Base-by-base conservation (phyloP, 2,797 vertebrate genomes). In the Syndactyla subalaris region DNA sequence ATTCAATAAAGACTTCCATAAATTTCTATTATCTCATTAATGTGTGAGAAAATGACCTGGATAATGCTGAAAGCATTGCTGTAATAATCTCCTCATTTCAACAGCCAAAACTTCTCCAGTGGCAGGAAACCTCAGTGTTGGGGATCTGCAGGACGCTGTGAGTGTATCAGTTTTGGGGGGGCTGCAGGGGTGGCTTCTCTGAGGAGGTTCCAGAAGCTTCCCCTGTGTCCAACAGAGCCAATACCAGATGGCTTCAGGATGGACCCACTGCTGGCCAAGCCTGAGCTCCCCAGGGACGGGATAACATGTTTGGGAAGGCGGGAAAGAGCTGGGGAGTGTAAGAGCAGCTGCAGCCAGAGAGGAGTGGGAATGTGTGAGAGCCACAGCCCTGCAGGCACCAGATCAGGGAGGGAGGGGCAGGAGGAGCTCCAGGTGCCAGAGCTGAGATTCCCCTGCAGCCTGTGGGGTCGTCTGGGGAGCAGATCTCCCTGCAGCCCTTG, bases 1-100 rank as follows among this genome's bases (percentile, higher is more conserved):
- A 81, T 91, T 95, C 87, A 97, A 83, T 95, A 95, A 95, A 95
- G 74, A 62, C 83, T 86, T 92, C 51, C 76, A 86, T 95, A 66
- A 79, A 84, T 95, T 93, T 92, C 84, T 92, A 3, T 93, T 91
- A 89, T 92, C 88, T 94, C 85, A 92, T 73, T 86, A 93, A 67
- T 68, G 52, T 85, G 34, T 85, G 89, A 96, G 85, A 93, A 93
- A 86, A 78, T 58, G 52, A 63, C 94, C 89, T 92, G 93, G 52
- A 43, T 86, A 54, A 90, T 46, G 59, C 52, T 74, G 54, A 63
- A 63, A 87, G 41, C 26, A 2, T 79, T 84, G 79, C 86, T 70
- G 0, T 62, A 90, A 73, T 46, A 20, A 79, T 80, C 67, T 94
- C 23, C 62, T 74, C 30, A 3, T 63, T 78, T 91, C 70, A 67